These are phyloP conservation scores for Conger conger DNA, from an alignment of 2,113 vertebrate species.

Conservation along the genomic window DNA sequence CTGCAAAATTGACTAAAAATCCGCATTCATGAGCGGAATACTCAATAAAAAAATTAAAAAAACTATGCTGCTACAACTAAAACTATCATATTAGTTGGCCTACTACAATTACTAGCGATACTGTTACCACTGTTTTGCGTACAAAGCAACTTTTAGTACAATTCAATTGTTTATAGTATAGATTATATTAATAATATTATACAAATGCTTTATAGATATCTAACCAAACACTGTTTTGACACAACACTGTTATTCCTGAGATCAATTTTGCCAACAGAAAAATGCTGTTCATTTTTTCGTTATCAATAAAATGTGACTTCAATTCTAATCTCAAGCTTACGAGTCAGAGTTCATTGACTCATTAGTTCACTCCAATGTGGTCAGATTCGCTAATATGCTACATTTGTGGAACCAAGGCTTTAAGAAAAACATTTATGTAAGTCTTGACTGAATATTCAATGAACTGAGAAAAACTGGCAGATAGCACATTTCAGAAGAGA, in stretches of 20 bases:
- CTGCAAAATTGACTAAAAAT: neutral
- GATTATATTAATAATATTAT: neutral
- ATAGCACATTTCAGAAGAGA: neutral
- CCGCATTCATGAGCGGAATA: neutral
- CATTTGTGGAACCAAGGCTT: neutral
- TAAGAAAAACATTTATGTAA: conserved; percentile 1
- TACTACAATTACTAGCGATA: neutral
- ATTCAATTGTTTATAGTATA: neutral
- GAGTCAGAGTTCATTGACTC: neutral
- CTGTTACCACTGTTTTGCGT: neutral
- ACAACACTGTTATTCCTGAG: neutral
- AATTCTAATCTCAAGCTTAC: neutral
- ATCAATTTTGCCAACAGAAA: neutral
- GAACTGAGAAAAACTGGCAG: neutral
- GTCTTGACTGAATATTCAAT: neutral
- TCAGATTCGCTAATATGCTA: neutral
- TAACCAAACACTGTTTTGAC: neutral
- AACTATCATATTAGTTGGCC: neutral
- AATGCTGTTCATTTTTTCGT: neutral
- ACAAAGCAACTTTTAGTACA: neutral
- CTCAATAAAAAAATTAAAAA: neutral
- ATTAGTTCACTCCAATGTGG: neutral
- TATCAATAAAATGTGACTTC: neutral
- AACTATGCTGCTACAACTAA: neutral
- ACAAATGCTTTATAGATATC: neutral